Evolutionary conservation across 2,888 invertebrate genomes (phyloP), one percentile per base, ranked within the genome.

Genomic region (Aplocera efformata): DNA sequence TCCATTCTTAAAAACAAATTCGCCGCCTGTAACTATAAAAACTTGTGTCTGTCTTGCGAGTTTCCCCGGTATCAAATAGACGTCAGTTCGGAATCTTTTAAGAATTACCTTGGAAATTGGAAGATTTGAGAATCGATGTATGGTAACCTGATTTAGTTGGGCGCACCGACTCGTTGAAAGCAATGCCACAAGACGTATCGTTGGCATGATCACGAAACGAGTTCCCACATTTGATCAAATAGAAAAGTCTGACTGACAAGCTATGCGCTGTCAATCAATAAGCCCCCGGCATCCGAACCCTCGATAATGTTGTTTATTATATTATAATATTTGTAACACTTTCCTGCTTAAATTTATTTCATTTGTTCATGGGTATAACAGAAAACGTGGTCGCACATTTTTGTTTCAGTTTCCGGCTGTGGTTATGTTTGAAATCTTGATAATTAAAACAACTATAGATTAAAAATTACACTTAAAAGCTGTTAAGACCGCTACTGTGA

Each of bases 131-230:
- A 57, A 59, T 59, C 64, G 63, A 61, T 50, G 56, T 58, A 58
- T 47, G 60, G 72, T 81, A 82, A 82, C 74, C 72, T 76, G 74
- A 84, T 84, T 82, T 79, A 67, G 67, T 69, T 62, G 65, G 63
- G 63, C 68, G 63, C 60, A 57, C 13, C 37, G 46, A 59, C 53
- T 50, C 52, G 60, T 49, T 29, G 32, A 6, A 6, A 13, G 32
- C 26, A 6, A 13, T 27, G 49, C 45, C 51, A 48, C 42, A 42
- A 56, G 64, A 61, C 55, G 52, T 44, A 54, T 44, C 60, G 53
- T 42, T 39, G 45, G 51, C 41, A 47, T 46, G 10, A 13, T 28
- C 58, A 50, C 48, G 53, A 51, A 60, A 44, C 70, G 72, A 77
- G 79, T 79, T 77, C 63, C 25, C 5, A 17, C 36, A 77, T 77